Base-by-base conservation (phyloP, 1,140 invertebrate genomes). In the Micrasema minimum region DNA sequence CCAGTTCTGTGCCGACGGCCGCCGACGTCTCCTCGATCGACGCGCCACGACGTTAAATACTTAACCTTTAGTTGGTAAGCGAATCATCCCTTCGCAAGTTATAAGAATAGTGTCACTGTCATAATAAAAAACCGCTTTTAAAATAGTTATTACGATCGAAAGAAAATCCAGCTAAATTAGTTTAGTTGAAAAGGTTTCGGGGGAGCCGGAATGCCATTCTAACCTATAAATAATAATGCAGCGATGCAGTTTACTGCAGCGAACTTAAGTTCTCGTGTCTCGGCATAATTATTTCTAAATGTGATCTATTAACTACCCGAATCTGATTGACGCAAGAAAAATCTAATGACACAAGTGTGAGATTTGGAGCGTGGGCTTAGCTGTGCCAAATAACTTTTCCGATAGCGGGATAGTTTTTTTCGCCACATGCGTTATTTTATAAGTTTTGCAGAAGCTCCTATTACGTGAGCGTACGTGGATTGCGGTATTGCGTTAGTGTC, bases 321-420 rank as follows among this genome's bases (percentile, higher is more conserved):
- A 41, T 46, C 41, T 22, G 59, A 64, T 46, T 46, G 59, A 64
- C 41, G 73, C 38, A 72, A 31, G 69, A 51, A 50, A 74, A 75
- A 68, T 66, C 48, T 18, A 68, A 59, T 59, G 51, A 71, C 59
- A 66, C 69, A 26, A 59, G 66, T 35, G 69, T 14, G 55, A 66
- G 50, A 69, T 69, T 45, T 20, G 38, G 23, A 37, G 72, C 72
- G 73, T 75, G 73, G 73, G 73, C 31, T 45, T 18, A 31, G 68
- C 38, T 67, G 69, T 75, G 73, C 73, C 73, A 75, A 71, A 74
- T 74, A 71, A 67, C 72, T 71, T 53, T 71, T 74, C 69, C 72
- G 72, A 74, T 75, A 67, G 66, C 57, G 69, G 66, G 35, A 53
- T 53, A 53, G 23, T 67, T 75, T 75, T n/a, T 71, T 75, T 75